These are phyloP conservation scores for Aspidiotus destructor DNA, from an alignment of 2,888 invertebrate species.

Conservation along the genomic window DNA sequence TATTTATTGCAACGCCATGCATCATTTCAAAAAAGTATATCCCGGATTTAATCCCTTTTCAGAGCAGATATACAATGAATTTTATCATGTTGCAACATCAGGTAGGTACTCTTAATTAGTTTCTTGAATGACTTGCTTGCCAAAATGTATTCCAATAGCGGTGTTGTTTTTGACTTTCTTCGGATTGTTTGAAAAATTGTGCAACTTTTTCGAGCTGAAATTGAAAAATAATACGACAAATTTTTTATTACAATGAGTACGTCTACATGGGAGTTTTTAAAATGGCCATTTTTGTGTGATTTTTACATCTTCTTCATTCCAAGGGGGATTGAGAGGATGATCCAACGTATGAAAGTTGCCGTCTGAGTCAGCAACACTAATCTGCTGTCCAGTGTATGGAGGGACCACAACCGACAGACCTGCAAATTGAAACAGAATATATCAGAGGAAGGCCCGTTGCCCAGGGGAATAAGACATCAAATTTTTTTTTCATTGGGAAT, in stretches of 20 bases:
- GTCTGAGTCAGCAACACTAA: constrained; percentile 21
- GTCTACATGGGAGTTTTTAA: background rate
- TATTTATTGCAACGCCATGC: no score
- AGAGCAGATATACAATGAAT: no score
- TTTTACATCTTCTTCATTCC: constrained; percentile 22
- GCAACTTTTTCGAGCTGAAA: background rate
- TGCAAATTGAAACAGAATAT: background rate
- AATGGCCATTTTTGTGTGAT: background rate
- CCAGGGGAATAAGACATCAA: no score
- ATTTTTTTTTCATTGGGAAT: no score
- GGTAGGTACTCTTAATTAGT: no score
- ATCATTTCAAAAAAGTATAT: no score
- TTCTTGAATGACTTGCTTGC: background rate
- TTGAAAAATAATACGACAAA: background rate
- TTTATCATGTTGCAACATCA: no score
- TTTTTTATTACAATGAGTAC: background rate
- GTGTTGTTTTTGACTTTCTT: constrained; percentile 20
- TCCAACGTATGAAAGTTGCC: constrained; percentile 22
- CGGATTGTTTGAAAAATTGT: constrained; percentile 22
- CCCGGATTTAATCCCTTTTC: no score
- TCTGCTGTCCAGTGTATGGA: constrained; percentile 1
- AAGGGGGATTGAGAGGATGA: constrained; percentile 2
- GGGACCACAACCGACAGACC: constrained; percentile 11
- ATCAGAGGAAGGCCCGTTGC: no score
- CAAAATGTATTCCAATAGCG: constrained; percentile 17